phyloP scores from a whole-genome alignment of 1,140 invertebrate genomes.

The Panagrolaimus sp. region DNA sequence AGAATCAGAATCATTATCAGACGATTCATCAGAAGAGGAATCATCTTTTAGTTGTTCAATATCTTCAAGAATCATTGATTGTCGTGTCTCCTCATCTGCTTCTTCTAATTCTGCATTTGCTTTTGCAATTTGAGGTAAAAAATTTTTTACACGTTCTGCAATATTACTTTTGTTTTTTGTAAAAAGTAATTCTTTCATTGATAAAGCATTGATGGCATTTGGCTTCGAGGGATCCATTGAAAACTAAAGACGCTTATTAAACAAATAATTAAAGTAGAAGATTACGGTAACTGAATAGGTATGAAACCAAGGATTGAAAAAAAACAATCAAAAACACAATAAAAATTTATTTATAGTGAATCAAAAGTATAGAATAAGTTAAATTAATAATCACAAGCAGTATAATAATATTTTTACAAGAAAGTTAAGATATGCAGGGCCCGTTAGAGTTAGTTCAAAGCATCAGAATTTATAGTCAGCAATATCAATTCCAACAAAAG shows the following conservation, averaged over 20 bases:
- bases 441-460: not conserved
- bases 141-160: not conserved
- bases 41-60: not conserved
- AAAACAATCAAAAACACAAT: not conserved
- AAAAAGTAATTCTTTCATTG: not conserved
- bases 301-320: not conserved
- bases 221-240: not conserved
- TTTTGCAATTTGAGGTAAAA: constrained; percentile 11
- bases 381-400: constrained; percentile 3
- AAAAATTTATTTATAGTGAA: not conserved
- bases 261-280: no score
- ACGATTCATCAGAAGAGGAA: not conserved
- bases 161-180: not conserved
- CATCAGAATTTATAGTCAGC: constrained; percentile 14
- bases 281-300: not conserved
- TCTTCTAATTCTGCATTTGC: not conserved
- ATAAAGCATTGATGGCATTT: not conserved
- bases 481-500: not conserved
- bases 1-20: not conserved
- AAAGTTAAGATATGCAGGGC: not conserved
- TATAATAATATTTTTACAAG: constrained; percentile 1
- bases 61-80: not conserved
- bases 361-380: not conserved
- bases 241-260: not conserved
- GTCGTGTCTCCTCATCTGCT: not conserved